phyloP scores from a whole-genome alignment of 2,888 invertebrate genomes.

The Gryllus longicercus region DNA sequence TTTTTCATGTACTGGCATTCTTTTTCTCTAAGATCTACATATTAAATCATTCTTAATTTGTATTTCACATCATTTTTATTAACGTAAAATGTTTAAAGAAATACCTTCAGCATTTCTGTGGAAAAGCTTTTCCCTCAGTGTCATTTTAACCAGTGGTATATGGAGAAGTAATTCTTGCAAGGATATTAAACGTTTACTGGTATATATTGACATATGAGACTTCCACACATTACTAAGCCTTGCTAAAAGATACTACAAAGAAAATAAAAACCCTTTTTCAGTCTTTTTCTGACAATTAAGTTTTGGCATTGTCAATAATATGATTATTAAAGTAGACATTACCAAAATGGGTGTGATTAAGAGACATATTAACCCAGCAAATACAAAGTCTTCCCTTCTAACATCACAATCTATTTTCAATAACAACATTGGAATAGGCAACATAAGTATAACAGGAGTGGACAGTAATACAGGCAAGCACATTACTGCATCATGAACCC shows the following conservation, averaged over 20 bases:
- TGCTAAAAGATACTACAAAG: background rate
- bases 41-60: background rate
- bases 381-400: background rate
- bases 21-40: background rate
- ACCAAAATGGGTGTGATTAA: background rate
- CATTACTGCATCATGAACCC: background rate
- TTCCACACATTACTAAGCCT: background rate
- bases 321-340: background rate
- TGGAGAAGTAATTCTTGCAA: background rate
- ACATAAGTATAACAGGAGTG: background rate
- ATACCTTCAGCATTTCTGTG: constrained; percentile 3
- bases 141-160: background rate
- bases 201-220: background rate
- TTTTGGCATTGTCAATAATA: background rate
- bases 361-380: background rate
- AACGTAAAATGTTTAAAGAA: too few species aligned
- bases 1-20: background rate
- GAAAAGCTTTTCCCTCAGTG: background rate
- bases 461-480: background rate
- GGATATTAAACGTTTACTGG: background rate
- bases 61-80: background rate
- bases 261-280: background rate
- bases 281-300: too few species aligned
- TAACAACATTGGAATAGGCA: background rate
- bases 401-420: background rate